Base-by-base conservation (phyloP, 2,113 vertebrate genomes). In the Tenebrosternarchus preto region DNA sequence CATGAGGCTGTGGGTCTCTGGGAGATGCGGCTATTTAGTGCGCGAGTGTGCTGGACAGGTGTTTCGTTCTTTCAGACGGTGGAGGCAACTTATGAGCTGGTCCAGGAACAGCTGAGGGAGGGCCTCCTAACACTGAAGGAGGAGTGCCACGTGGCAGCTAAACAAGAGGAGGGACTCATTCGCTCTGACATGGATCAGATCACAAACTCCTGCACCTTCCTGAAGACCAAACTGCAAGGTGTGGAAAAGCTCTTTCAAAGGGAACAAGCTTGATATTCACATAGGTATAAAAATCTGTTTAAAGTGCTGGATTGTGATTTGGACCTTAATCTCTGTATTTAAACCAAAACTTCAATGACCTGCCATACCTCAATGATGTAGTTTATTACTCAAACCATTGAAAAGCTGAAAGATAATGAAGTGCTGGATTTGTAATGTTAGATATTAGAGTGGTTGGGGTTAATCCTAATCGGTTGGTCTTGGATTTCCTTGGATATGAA, bases 151-250 rank as follows among this genome's bases (percentile, higher is more conserved):
- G 81, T 92, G 59, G 86, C 93, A 61, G 92, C 90, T 1, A 93
- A 92, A 85, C 88, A 87, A 68, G 93, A 95, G 73, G 95, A 97
- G 87, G 91, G 90, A 4, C 93, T 93, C 4, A 93, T 98, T 82
- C 95, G 95, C 74, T 95, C 96, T 0, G 91, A 97, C 84, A 93
- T 97, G 94, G 96, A 97, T 90, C 95, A 98, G 89, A 97, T 98
- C 39, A 80, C 93, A 81, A 92, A 89, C 83, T 98, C 95, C n/a
- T 94, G 93, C 73, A 86, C 90, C 78, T 97, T 95, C 81, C 90
- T 98, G 87, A 91, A 90, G 84, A 92, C 94, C 71, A 98, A 98
- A 90, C 92, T 98, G 81, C 92, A 90, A 95, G 95, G 97, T 98
- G 82, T 12, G 6, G 1, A 22, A 83, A 4, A 39, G 3, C 27